A percentile compares a stretch with the other conserved stretches of the same genome.
phyloP scores from a whole-genome alignment of 2,113 vertebrate genomes.

The Litocranius walleri region DNA sequence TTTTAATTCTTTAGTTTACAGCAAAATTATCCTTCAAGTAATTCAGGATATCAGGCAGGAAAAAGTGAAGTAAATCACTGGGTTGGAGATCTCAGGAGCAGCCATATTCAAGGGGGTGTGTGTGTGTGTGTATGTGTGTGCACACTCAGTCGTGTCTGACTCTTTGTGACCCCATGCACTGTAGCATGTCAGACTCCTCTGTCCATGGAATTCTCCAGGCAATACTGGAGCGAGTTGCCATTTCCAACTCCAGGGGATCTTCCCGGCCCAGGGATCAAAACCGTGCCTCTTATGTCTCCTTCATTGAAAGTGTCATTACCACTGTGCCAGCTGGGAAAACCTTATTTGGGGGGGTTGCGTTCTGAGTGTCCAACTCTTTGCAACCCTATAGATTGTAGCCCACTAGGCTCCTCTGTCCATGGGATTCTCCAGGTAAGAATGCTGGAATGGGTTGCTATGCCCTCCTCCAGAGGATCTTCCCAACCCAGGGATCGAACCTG shows the following conservation, averaged over 20 bases:
- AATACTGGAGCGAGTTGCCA: neutral
- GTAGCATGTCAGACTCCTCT: neutral
- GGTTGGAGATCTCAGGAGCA: neutral
- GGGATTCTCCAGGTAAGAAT: neutral
- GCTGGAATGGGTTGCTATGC: neutral
- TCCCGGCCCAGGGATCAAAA: neutral
- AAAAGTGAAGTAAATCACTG: neutral
- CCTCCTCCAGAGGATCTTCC: neutral
- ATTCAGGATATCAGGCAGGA: neutral
- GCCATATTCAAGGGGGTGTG: neutral
- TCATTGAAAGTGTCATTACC: neutral
- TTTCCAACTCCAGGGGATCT: neutral
- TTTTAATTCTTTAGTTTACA: neutral
- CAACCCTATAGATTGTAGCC: neutral
- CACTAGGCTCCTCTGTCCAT: neutral
- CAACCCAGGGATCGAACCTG: neutral
- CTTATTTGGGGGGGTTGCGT: accelerated
- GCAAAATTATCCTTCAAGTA: neutral
- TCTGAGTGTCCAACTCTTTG: neutral
- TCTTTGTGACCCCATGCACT: neutral
- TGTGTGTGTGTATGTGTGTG: neutral
- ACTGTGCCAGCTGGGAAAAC: neutral
- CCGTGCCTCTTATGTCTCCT: neutral
- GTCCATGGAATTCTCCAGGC: neutral
- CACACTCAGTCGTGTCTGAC: neutral